Evolutionary conservation across 2,888 invertebrate genomes (phyloP).

Genomic region (Psylliodes chrysocephalus): DNA sequence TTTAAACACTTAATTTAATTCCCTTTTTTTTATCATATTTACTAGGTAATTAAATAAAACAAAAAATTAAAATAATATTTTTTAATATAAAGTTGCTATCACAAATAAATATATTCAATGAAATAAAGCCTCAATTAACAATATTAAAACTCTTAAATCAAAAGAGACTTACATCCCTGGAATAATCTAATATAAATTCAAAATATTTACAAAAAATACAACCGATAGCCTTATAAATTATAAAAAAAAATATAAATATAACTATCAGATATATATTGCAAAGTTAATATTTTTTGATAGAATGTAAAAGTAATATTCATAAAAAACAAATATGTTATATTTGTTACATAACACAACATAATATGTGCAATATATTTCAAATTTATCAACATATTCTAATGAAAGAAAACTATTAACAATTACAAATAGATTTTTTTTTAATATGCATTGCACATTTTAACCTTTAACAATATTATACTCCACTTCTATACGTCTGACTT

Average conservation of each 20-base stretch:
- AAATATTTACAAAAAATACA: constrained; percentile 28
- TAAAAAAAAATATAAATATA: constrained; percentile 4
- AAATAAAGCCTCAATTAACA: constrained; percentile 6
- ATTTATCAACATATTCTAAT: not conserved
- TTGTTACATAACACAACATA: not conserved
- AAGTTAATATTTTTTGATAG: not conserved
- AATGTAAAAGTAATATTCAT: not conserved
- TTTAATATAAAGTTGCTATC: constrained; percentile 23
- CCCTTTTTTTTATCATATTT: too few species aligned
- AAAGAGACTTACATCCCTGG: not conserved
- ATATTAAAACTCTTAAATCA: constrained; percentile 1
- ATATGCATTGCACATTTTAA: not conserved
- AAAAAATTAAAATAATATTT: constrained; percentile 16
- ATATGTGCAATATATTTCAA: not conserved
- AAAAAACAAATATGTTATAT: not conserved
- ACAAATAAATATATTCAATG: constrained; percentile 20
- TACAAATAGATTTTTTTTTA: not conserved
- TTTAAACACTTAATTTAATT: too few species aligned
- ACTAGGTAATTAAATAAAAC: too few species aligned
- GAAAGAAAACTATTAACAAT: not conserved
- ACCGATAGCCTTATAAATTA: constrained; percentile 13
- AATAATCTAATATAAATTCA: constrained; percentile 6
- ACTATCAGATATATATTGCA: not conserved
- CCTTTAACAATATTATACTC: not conserved
- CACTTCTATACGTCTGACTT: not conserved